Evolutionary conservation across 2,888 invertebrate genomes (phyloP).

Genomic region (Latheticus oryzae): DNA sequence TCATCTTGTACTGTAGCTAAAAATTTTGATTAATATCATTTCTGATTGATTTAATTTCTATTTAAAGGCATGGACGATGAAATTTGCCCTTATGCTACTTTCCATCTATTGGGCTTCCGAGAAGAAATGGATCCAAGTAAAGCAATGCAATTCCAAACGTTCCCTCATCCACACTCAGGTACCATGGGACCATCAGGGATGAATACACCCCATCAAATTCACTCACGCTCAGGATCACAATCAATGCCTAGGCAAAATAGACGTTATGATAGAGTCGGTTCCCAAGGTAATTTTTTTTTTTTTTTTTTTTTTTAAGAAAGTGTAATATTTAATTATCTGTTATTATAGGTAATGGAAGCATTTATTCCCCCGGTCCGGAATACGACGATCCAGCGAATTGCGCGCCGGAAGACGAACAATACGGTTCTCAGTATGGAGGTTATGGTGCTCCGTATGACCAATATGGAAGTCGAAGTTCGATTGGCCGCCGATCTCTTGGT

Average conservation of each 20-base stretch:
- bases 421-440: conserved; percentile 84
- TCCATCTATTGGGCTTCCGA: conserved; percentile 94
- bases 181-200: conserved; percentile 85
- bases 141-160: conserved; percentile 90
- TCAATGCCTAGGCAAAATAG: conserved; percentile 78
- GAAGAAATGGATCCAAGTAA: conserved; percentile 95
- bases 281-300: conserved; percentile 58
- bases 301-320: conserved; percentile 18
- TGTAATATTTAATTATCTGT: conserved; percentile 5
- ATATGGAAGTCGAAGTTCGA: conserved; percentile 87
- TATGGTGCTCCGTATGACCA: conserved; percentile 91
- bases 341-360: conserved; percentile 82
- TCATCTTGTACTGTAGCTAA: too few relatives aligned
- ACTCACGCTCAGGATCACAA: conserved; percentile 88
- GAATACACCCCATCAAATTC: conserved; percentile 74
- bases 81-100: conserved; percentile 96
- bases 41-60: neutral
- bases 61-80: conserved; percentile 91
- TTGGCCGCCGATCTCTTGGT: conserved; percentile 68
- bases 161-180: conserved; percentile 86
- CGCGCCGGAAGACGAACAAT: conserved; percentile 91
- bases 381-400: conserved; percentile 95
- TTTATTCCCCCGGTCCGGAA: conserved; percentile 86
- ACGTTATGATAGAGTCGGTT: conserved; percentile 64
- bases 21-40: too few relatives aligned